Base-by-base conservation (phyloP, 2,113 vertebrate species). In the Grammomys dolichurus region DNA sequence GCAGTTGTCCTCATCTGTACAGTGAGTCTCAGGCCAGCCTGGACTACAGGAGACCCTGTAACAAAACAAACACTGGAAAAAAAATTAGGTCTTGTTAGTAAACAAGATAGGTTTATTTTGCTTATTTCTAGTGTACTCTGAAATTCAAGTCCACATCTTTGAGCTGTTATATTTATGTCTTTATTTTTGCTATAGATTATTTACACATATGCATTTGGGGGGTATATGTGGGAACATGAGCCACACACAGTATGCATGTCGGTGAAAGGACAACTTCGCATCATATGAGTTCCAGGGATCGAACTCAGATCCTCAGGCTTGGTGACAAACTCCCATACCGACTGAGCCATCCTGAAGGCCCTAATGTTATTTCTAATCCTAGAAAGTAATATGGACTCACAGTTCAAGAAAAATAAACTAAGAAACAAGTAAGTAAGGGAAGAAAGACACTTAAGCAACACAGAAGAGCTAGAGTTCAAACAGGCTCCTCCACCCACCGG, bases 371-470 rank as follows among this genome's bases (percentile, higher is more conserved):
- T 87, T 93, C 78, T 75, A 58, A 80, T 92, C 90, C 67, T 72
- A 94, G 87, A 91, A 87, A 72, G 28, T 51, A 81, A 72, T 89
- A 46, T 2, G 4, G 84, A 19, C 22, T 88, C 40, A 87, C 72
- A 40, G 31, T 87, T 90, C 40, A 72, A 88, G 31, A 73, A 1
- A 65, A 36, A 89, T 40, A 76, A 28, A 40, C 60, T 48, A 78
- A 90, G 73, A 78, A 40, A 89, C 40, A 65, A 69, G 77, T n/a
- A 75, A 73, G 43, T 16, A 85, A 95, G n/a, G 43, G 54, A 67
- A 87, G 73, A 56, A 28, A 90, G 28, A 28, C 4, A 94, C 19
- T 2, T 31, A 72, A 96, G 80, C 40, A 40, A 63, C 20, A 31
- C 1, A 8, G 56, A 84, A 70, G 3, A 24, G 28, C 36, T 26